These are phyloP conservation scores for Papilio polytes DNA, from an alignment of 1,140 invertebrate genomes.

Conservation along the genomic window DNA sequence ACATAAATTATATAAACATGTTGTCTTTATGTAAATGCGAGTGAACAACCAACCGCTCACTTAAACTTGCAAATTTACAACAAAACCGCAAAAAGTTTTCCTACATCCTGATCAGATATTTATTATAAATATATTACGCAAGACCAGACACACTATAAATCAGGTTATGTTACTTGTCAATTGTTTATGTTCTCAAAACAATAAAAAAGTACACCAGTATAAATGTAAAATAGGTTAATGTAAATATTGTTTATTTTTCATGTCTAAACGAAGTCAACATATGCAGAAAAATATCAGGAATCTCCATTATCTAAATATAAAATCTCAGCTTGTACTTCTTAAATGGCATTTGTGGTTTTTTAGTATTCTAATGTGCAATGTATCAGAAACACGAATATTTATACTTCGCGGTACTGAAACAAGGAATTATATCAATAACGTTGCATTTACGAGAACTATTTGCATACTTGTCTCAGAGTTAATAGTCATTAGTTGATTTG, in stretches of 20 bases:
- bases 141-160: not conserved
- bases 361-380: not conserved
- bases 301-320: no score
- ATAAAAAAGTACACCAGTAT: not conserved
- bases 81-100: constrained; percentile 24
- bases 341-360: not conserved
- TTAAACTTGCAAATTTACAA: constrained; percentile 25
- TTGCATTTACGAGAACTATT: not conserved
- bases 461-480: not conserved
- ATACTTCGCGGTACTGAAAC: not conserved
- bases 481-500: not conserved
- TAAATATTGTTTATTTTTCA: no score
- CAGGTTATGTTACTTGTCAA: not conserved
- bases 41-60: not conserved
- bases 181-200: not conserved
- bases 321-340: not conserved
- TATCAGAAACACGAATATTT: not conserved
- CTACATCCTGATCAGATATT: constrained; percentile 8
- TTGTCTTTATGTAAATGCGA: constrained; percentile 1
- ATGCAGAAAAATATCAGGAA: no score
- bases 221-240: no score
- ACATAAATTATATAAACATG: constrained; percentile 5
- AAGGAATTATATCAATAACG: not conserved
- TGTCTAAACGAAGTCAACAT: no score
- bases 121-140: not conserved